Percentiles rank a stretch among this genome's conserved stretches.
These are phyloP conservation scores for Plectropomus leopardus DNA, from an alignment of 2,113 vertebrate genomes.

Conservation along the genomic window DNA sequence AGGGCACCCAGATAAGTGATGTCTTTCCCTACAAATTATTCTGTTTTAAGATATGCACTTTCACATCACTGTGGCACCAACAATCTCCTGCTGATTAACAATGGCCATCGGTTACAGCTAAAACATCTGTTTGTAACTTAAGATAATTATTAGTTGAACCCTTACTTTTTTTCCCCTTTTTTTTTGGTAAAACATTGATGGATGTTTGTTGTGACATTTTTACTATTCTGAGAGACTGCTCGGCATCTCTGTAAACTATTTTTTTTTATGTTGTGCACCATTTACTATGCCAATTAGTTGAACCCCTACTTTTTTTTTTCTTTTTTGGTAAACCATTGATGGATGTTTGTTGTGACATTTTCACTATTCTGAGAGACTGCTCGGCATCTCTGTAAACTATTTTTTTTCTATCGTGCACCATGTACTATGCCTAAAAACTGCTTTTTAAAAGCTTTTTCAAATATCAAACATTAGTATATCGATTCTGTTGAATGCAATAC, in stretches of 20 bases:
- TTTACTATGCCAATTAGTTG: not conserved
- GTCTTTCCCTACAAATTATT: slow-evolving; percentile 63
- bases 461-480: not conserved
- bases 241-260: not conserved
- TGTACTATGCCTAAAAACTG: not conserved
- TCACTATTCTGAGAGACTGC: not conserved
- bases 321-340: not conserved
- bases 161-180: not conserved
- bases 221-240: not conserved
- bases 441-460: too few relatives aligned
- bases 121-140: slow-evolving; percentile 2
- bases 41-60: slow-evolving; percentile 58
- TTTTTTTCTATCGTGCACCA: not conserved
- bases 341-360: slow-evolving; percentile 13
- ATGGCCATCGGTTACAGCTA: slow-evolving; percentile 11
- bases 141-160: slow-evolving; percentile 15
- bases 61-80: slow-evolving; percentile 36
- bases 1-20: slow-evolving; percentile 59
- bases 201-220: slow-evolving; percentile 13
- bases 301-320: not conserved
- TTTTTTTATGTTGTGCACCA: not conserved
- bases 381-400: not conserved
- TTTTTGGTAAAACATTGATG: not conserved
- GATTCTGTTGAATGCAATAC: too few relatives aligned
- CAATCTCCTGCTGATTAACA: slow-evolving; percentile 47